Conservation (phyloP, 2,113 vertebrate genomes). For the Genyomyrus donnyi region DNA sequence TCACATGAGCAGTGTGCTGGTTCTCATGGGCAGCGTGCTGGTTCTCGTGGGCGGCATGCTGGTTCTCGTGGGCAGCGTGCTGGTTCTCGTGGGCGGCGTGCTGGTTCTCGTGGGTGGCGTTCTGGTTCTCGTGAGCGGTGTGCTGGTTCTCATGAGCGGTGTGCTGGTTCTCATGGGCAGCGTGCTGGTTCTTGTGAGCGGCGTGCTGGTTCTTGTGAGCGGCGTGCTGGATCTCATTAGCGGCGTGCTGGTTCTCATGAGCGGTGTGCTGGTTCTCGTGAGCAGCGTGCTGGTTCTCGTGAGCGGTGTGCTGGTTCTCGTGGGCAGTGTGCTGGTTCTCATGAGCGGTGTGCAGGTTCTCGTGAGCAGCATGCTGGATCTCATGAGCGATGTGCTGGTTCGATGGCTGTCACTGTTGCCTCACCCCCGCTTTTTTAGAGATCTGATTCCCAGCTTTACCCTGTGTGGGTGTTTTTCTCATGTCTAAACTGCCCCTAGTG, state of each 20-base stretch:
- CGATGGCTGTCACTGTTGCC: background rate
- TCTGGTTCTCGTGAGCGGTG: too few relatives aligned
- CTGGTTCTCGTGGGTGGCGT: too few relatives aligned
- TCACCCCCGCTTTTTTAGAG: background rate
- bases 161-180: background rate
- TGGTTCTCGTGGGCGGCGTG: background rate
- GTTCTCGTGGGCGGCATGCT: background rate
- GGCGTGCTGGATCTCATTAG: background rate
- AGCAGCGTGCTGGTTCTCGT: background rate
- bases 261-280: background rate
- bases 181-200: background rate
- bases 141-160: fast-evolving
- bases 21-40: background rate
- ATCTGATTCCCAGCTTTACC: background rate
- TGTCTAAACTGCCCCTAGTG: background rate
- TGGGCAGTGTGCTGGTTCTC: background rate
- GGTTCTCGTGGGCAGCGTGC: background rate
- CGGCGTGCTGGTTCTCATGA: background rate
- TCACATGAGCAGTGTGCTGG: too few relatives aligned
- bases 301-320: background rate
- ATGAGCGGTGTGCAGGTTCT: background rate
- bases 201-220: background rate
- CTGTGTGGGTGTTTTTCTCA: background rate
- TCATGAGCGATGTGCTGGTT: background rate
- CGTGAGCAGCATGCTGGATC: background rate